phyloP scores from a whole-genome alignment of 2,113 vertebrate genomes.

The Paradoxurus hermaphroditus region DNA sequence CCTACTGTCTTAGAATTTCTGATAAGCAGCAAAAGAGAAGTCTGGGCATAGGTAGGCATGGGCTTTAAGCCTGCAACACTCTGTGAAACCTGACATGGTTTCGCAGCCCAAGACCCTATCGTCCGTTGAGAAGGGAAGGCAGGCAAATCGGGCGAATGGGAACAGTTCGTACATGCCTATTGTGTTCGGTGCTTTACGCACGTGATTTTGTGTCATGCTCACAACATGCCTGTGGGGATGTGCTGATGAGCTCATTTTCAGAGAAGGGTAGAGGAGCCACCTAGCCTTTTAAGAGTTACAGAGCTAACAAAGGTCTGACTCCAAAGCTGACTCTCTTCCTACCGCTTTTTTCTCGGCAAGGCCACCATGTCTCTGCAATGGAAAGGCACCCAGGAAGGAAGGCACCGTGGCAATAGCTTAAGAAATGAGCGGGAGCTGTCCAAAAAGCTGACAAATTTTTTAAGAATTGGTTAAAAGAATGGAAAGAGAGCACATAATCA shows the following conservation, averaged over 20 bases:
- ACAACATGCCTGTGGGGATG: too few relatives aligned
- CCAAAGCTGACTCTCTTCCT: neutral
- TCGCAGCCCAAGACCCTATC: neutral
- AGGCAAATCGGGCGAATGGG: rapidly evolving
- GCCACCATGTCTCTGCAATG: neutral
- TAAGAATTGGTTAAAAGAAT: neutral
- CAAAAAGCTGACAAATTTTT: neutral
- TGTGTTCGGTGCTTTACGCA: neutral
- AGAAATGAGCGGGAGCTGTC: neutral
- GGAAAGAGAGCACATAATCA: neutral
- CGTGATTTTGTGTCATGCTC: neutral
- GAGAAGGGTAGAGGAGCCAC: neutral
- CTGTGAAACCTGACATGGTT: neutral
- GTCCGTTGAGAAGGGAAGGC: neutral
- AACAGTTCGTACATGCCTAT: neutral
- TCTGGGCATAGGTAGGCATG: neutral
- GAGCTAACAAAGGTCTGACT: neutral
- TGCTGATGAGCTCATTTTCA: neutral
- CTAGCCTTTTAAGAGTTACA: neutral
- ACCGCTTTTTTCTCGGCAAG: neutral
- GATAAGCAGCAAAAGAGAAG: neutral
- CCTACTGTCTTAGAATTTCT: neutral
- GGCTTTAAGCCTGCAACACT: neutral
- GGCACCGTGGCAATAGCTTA: neutral
- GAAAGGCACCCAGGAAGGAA: neutral